Percentiles rank a stretch among this genome's conserved stretches.
Conservation (phyloP, 1,140 invertebrate genomes). For the Polyergus mexicanus region DNA sequence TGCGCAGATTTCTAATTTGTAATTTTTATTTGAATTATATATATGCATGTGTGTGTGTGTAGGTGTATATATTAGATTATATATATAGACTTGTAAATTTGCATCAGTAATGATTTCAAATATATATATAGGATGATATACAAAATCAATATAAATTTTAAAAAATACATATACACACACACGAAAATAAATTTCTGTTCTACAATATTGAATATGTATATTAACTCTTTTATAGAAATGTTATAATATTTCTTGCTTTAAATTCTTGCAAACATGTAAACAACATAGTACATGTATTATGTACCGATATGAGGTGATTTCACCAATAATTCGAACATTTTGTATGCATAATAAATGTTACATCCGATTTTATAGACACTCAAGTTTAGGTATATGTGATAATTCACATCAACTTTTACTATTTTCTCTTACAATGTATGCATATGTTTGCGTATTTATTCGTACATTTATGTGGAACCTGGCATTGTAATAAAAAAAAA, state of each 20-base stretch:
- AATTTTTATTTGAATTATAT: conserved; percentile 24
- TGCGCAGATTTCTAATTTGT: conserved; percentile 35
- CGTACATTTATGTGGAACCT: conserved; percentile 51
- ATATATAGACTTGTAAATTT: too few relatives aligned
- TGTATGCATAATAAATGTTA: conserved; percentile 57
- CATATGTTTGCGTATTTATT: conserved; percentile 53
- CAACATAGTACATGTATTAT: conserved; percentile 26
- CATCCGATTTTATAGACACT: conserved; percentile 56
- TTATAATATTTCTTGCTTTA: conserved; percentile 14
- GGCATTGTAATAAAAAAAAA: conserved; percentile 51
- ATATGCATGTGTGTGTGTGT: neutral
- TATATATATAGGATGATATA: neutral
- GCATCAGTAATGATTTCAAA: too few relatives aligned
- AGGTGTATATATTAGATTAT: too few relatives aligned
- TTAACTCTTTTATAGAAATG: conserved; percentile 33
- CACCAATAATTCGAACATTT: conserved; percentile 48
- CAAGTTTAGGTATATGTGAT: conserved; percentile 36
- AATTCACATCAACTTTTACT: conserved; percentile 45
- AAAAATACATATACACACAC: neutral
- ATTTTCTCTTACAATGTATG: conserved; percentile 28
- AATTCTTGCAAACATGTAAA: conserved; percentile 7
- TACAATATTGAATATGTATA: conserved; percentile 27
- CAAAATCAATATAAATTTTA: conserved; percentile 38
- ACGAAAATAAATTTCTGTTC: neutral
- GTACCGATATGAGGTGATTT: conserved; percentile 46